These are phyloP conservation scores for Isaurus tuberculatus DNA, from an alignment of 92 coral and sea anemone species.

Conservation along the genomic window DNA sequence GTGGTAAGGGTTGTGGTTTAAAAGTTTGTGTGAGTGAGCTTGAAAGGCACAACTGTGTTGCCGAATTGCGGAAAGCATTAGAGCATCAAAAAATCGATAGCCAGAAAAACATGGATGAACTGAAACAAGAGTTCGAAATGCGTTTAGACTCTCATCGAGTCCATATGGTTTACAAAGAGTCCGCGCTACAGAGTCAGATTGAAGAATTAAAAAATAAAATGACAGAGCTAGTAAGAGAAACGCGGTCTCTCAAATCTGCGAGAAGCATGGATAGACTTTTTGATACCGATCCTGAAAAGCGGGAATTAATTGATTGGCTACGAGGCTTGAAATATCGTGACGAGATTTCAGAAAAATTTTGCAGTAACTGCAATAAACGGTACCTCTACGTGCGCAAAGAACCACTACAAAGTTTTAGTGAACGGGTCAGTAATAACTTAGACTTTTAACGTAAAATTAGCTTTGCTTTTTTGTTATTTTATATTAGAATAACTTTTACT, in stretches of 20 bases:
- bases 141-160: constrained; percentile 86
- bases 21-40: constrained; percentile 79
- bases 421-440: constrained; percentile 61
- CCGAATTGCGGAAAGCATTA: constrained; percentile 76
- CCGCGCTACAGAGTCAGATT: constrained; percentile 84
- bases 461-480: neutral
- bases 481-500: neutral
- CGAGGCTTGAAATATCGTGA: constrained; percentile 87
- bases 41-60: constrained; percentile 80
- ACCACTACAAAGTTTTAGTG: constrained; percentile 78
- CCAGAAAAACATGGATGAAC: constrained; percentile 53
- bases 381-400: constrained; percentile 84
- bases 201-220: constrained; percentile 76
- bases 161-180: constrained; percentile 89
- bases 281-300: constrained; percentile 67
- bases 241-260: constrained; percentile 61
- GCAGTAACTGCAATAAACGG: constrained; percentile 84
- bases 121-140: constrained; percentile 73
- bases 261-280: constrained; percentile 63
- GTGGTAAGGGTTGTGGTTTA: constrained; percentile 80
- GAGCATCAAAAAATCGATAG: constrained; percentile 64
- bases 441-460: neutral
- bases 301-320: constrained; percentile 79
- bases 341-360: constrained; percentile 81
- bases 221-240: constrained; percentile 75